Evolutionary conservation across 2,113 vertebrate genomes (phyloP), one percentile per base, ranked within the genome.

Genomic region (Callocephalon fimbriatum): DNA sequence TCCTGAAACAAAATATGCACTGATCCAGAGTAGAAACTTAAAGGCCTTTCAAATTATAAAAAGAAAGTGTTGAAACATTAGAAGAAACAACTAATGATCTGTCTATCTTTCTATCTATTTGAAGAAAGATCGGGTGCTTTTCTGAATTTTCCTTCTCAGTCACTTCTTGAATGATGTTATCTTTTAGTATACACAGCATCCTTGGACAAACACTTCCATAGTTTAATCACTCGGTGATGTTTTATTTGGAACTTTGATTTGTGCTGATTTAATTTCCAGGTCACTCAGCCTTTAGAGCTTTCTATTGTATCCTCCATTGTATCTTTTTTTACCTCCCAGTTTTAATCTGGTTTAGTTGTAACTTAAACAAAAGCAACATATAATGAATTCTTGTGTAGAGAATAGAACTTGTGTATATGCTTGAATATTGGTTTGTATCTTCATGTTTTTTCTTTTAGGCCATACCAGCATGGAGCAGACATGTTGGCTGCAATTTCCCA

Each of bases 401-500:
- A 51, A 40, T 56, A 44, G 10, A 56, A 27, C 9, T 81, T 42
- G 2, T 48, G 15, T 51, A 4, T 29, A 12, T 35, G 9, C 13
- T 1, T 56, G 18, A 70, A 42, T 67, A 54, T 63, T 67, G 22
- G 38, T 25, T 45, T 88, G 8, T 53, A 3, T 51, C 17, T 74
- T 88, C 10, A 2, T 45, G 5, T 5, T 70, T 91, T 75, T 95
- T 40, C 35, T 37, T 18, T 27, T 93, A 99, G 99, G 89, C 99
- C 99, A 2, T 99, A 99, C 95, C 99, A 99, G 77, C 99, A 99
- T 13, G 99, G 98, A 61, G 99, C 99, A 29, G 99, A 99, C 95
- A 99, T 99, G 99, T 71, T 99, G 91, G 99, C 99, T 71, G 99
- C 98, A 51, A 99, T 99, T 83, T 98, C 98, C 23, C 98, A 99